phyloP scores from a whole-genome alignment of 2,113 vertebrate genomes.

The Sisor rabdophorus region DNA sequence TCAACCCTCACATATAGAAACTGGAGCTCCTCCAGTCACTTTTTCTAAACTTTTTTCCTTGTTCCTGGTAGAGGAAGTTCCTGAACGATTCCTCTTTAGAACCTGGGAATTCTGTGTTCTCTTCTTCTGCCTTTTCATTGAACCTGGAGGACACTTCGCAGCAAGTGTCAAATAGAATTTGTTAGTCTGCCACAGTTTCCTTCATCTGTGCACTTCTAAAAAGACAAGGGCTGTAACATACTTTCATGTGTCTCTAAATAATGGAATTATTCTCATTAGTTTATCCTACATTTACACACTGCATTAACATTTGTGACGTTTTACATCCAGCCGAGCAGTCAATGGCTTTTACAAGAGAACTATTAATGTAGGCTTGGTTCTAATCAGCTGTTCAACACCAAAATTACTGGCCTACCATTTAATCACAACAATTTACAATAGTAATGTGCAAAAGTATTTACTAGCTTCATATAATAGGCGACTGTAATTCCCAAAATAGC shows the following conservation, averaged over 20 bases:
- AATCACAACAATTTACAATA: too few species aligned
- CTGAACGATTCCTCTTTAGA: constrained; percentile 45
- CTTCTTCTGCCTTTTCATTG: constrained; percentile 22
- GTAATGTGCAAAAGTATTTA: not conserved
- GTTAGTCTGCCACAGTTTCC: constrained; percentile 16
- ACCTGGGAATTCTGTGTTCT: constrained; percentile 57
- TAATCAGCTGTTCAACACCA: too few species aligned
- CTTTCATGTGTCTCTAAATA: not conserved
- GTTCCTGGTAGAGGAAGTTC: constrained; percentile 54
- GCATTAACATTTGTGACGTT: too few species aligned
- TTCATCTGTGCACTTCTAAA: not conserved
- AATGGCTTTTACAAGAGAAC: too few species aligned
- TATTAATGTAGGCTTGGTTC: too few species aligned
- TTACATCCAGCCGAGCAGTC: too few species aligned
- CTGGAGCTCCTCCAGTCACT: constrained; percentile 36
- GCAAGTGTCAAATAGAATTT: not conserved
- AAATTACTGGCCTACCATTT: too few species aligned
- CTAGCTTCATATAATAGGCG: not conserved
- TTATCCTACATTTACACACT: not conserved
- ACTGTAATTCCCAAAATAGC: not conserved
- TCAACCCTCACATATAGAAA: constrained; percentile 51
- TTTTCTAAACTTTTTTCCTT: constrained; percentile 57
- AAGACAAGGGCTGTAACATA: not conserved
- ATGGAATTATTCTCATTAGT: not conserved
- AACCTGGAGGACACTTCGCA: not conserved